phyloP scores from a whole-genome alignment of 1,140 invertebrate species.

The Zaprionus davidi region DNA sequence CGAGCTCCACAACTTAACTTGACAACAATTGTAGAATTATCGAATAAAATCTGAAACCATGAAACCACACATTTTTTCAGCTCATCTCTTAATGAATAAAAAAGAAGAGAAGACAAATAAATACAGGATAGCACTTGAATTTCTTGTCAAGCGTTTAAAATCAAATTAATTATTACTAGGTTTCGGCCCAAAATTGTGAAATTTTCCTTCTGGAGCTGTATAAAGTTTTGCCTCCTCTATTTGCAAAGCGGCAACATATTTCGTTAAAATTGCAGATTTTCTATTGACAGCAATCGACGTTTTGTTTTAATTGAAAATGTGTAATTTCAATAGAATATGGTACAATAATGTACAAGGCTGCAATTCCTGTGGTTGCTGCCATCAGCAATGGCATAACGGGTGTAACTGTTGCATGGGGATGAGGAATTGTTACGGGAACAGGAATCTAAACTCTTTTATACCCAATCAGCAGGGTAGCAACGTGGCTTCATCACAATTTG shows the following conservation, averaged over 20 bases:
- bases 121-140: slow-evolving; percentile 1
- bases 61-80: too few relatives aligned
- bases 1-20: slow-evolving; percentile 21
- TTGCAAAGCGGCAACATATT: slow-evolving; percentile 40
- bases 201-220: slow-evolving; percentile 15
- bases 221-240: background rate
- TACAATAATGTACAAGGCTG: background rate
- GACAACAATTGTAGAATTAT: background rate
- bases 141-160: slow-evolving; percentile 29
- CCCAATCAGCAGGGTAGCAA: background rate
- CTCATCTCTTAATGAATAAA: too few relatives aligned
- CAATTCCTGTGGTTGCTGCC: slow-evolving; percentile 4
- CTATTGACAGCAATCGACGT: slow-evolving; percentile 36
- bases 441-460: background rate
- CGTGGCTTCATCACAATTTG: background rate
- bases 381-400: background rate
- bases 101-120: background rate
- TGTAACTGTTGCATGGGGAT: background rate
- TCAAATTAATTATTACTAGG: background rate
- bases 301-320: slow-evolving; percentile 59
- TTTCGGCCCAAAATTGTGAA: slow-evolving; percentile 33
- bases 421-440: background rate
- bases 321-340: slow-evolving; percentile 63
- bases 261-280: slow-evolving; percentile 67
- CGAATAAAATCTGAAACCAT: background rate